Evolutionary conservation across 2,797 vertebrate species (phyloP), one percentile per base, ranked within the genome.

Genomic region (Gymnopithys bicolor): DNA sequence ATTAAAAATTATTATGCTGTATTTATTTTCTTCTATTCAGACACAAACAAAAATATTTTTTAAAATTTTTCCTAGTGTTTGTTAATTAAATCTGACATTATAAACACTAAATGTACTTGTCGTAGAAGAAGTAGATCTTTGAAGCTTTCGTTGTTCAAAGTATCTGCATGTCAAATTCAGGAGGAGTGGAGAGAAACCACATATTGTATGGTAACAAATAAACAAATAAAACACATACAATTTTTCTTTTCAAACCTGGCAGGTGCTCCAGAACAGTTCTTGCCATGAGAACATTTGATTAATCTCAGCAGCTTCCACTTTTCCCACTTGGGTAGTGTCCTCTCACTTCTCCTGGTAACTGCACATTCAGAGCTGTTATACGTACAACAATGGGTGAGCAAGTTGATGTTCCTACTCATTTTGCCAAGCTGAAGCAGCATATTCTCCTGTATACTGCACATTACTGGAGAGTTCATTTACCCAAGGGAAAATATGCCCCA

Each of bases 321-420:
- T 94, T 96, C 71, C 78, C 71, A 56, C 32, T 39, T 0, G 4
- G 49, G 35, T 71, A 86, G 46, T 75, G 59, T 91, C 78, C 68
- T 90, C 73, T 83, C 89, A 90, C 33, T 89, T 59, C 35, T 88
- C 48, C 37, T n/a, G 27, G 9, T 73, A 93, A 96, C 58, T 94
- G 37, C 81, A 79, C 87, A 89, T 75, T 64, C 73, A 84, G 91
- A 93, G 17, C 58, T 76, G n/a, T 80, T 97, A 93, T 95, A 75
- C 63, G 60, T 85, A 53, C 67, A 87, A 46, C 68, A 93, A 90
- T 53, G 43, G 60, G 60, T 41, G 49, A 94, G 37, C 1, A 8
- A 84, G 66, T 74, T 41, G 77, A 45, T 75, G 59, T 86, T 88
- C 51, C 66, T 89, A 77, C 92, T 93, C 27, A 37, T 92, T 96